These are phyloP conservation scores for Anguilla marmorata DNA, from an alignment of 2,797 vertebrate species.

Conservation along the genomic window DNA sequence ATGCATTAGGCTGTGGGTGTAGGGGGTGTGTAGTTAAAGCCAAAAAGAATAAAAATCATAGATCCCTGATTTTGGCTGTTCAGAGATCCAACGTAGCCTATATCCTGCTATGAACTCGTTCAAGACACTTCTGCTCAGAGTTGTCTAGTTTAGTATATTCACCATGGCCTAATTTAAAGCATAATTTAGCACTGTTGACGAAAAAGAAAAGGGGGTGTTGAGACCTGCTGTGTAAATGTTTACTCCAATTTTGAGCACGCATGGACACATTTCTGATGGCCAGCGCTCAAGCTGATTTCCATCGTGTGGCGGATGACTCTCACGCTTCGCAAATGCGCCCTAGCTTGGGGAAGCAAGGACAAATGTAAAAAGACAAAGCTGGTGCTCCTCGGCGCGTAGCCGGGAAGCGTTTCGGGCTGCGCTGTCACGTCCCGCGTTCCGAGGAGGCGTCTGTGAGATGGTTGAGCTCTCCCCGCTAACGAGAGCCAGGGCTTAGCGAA, in stretches of 20 bases:
- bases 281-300: background rate
- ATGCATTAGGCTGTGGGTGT: background rate
- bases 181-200: background rate
- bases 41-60: background rate
- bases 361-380: conserved; percentile 13
- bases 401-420: background rate
- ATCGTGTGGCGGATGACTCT: background rate
- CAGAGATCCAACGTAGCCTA: background rate
- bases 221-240: conserved; percentile 5
- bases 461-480: conserved; percentile 7
- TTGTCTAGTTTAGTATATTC: background rate
- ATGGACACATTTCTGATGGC: background rate
- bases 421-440: background rate
- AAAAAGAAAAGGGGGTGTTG: background rate
- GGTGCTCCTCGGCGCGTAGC: too few species aligned
- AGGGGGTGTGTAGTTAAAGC: background rate
- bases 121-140: background rate
- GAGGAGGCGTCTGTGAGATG: conserved; percentile 10
- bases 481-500: conserved; percentile 5
- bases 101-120: background rate
- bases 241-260: background rate
- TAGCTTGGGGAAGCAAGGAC: background rate
- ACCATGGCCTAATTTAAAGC: background rate
- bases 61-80: background rate
- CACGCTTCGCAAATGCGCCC: background rate